Evolutionary conservation across 2,113 vertebrate genomes (phyloP).

Genomic region (Nycticorax nycticorax): DNA sequence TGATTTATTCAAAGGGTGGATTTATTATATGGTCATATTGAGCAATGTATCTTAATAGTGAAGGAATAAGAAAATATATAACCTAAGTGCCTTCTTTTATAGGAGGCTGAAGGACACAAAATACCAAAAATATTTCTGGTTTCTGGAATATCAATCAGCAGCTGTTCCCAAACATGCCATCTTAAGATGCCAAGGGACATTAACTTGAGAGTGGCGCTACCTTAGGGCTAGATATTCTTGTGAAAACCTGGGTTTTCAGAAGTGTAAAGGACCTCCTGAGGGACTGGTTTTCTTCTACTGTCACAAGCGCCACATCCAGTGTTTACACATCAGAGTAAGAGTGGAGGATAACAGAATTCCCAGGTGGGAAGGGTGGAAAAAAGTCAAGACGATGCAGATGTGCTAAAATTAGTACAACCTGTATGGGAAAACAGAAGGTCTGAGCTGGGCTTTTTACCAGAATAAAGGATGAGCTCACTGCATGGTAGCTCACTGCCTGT

Average conservation of each 20-base stretch:
- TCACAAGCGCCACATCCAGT: background rate
- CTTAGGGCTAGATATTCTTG: background rate
- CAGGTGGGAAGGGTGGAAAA: background rate
- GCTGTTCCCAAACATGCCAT: background rate
- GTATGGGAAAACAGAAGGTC: background rate
- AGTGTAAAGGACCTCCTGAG: background rate
- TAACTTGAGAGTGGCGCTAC: background rate
- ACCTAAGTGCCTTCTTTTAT: background rate
- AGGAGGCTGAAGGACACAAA: background rate
- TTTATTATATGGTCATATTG: background rate
- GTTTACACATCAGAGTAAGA: background rate
- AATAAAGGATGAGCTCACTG: background rate
- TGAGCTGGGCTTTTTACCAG: background rate
- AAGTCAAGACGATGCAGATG: background rate
- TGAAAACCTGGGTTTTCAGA: background rate
- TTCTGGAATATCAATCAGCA: background rate
- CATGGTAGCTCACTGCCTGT: background rate
- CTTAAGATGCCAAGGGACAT: background rate
- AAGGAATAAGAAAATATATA: background rate
- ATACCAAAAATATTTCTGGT: background rate
- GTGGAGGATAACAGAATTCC: background rate
- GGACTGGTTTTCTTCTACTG: background rate
- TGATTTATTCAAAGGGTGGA: background rate
- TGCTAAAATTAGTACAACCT: background rate
- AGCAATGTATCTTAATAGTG: background rate